phyloP scores from a whole-genome alignment of 2,113 vertebrate species.

The Neodon shergylaensis region DNA sequence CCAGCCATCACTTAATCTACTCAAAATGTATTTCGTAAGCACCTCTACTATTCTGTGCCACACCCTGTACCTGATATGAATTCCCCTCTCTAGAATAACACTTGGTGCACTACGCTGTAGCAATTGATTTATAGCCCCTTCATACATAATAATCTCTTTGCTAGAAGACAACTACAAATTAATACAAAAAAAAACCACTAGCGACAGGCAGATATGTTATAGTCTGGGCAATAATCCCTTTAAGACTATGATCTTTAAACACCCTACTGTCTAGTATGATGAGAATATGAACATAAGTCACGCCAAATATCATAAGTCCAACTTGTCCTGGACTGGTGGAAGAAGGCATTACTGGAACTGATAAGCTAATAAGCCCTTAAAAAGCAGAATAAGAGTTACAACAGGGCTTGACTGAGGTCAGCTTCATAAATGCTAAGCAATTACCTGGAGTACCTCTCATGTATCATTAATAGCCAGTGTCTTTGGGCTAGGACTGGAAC shows the following conservation, averaged over 20 bases:
- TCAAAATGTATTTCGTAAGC: background rate
- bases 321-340: background rate
- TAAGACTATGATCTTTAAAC: conserved; percentile 5
- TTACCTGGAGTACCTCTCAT: background rate
- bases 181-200: background rate
- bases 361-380: background rate
- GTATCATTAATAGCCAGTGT: conserved; percentile 30
- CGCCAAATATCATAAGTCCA: background rate
- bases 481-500: background rate
- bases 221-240: background rate
- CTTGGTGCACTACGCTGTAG: background rate
- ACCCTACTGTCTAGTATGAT: background rate
- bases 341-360: background rate
- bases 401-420: background rate
- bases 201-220: background rate
- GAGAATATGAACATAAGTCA: background rate
- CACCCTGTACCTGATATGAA: background rate
- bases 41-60: background rate
- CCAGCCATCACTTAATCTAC: background rate
- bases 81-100: background rate
- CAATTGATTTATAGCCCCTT: background rate
- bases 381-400: background rate
- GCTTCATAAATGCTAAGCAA: conserved; percentile 11
- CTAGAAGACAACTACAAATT: background rate
- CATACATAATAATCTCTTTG: background rate